Evolutionary conservation across 2,113 vertebrate species (phyloP).

Genomic region (Anolis carolinensis): DNA sequence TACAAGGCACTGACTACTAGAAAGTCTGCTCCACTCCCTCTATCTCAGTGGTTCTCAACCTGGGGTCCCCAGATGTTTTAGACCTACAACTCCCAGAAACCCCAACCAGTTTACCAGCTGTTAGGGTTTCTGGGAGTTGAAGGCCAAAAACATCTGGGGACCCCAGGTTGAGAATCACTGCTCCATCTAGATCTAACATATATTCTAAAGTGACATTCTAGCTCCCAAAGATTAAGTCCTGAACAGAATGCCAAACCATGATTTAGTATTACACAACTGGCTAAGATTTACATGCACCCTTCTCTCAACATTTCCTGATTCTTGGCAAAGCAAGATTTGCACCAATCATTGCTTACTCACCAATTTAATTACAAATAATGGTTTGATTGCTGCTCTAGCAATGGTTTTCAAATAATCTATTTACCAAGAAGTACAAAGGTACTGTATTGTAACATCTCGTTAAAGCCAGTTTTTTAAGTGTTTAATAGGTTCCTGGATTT

Average conservation of each 20-base stretch:
- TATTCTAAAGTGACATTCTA: not conserved
- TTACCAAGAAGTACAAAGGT: not conserved
- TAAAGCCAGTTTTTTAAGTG: no score
- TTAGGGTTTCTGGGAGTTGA: no score
- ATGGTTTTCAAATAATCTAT: not conserved
- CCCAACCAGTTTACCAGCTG: no score
- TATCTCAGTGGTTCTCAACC: no score
- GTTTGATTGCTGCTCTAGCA: not conserved
- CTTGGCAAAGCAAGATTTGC: not conserved
- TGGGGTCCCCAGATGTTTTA: no score
- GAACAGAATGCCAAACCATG: not conserved
- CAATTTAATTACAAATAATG: not conserved
- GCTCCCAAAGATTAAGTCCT: not conserved
- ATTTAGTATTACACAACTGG: not conserved
- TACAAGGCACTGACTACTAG: not conserved
- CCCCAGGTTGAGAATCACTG: no score
- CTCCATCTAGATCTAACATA: not conserved
- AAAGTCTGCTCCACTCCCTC: not conserved
- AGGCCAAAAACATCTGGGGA: no score
- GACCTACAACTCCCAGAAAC: no score
- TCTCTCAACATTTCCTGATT: not conserved
- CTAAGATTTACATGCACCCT: not conserved
- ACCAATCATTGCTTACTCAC: not conserved
- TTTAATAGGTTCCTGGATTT: no score
- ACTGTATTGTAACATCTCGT: no score